Conservation (phyloP, 2,797 vertebrate genomes). For the Tamandua tetradactyla region DNA sequence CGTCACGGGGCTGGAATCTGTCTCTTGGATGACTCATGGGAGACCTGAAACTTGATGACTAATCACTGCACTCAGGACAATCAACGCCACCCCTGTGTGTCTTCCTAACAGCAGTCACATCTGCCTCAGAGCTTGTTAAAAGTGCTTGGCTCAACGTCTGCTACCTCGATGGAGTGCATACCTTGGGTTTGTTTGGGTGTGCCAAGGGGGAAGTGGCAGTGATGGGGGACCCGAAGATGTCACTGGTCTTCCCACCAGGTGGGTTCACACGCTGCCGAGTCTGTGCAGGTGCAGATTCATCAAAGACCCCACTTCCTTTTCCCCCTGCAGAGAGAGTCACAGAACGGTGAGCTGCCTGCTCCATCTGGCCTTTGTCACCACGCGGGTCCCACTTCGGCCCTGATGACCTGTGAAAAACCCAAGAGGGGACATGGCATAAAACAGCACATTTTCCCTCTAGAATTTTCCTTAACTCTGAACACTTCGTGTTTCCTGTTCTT, state of each 20-base stretch:
- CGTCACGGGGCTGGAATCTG: background rate
- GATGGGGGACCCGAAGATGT: conserved; percentile 88
- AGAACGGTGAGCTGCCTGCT: background rate
- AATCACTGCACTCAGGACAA: background rate
- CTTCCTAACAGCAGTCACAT: background rate
- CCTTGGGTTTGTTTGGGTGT: conserved; percentile 94
- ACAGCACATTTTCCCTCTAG: background rate
- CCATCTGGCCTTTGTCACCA: fast-evolving
- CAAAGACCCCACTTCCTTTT: conserved; percentile 94
- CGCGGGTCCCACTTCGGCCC: no score
- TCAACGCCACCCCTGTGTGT: background rate
- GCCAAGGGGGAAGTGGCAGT: conserved; percentile 79
- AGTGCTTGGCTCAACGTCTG: background rate
- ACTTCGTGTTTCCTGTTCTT: background rate
- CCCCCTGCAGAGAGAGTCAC: conserved; percentile 88
- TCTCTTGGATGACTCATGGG: background rate
- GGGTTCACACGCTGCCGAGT: conserved; percentile 83
- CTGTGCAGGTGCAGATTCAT: conserved; percentile 81
- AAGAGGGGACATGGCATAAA: background rate
- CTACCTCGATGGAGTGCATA: conserved; percentile 72
- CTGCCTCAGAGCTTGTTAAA: background rate
- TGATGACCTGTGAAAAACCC: no score
- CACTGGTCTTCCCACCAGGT: conserved; percentile 86
- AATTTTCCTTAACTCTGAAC: background rate
- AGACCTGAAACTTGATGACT: background rate